Conservation (phyloP, 2,113 vertebrate genomes). For the Murina feae region DNA sequence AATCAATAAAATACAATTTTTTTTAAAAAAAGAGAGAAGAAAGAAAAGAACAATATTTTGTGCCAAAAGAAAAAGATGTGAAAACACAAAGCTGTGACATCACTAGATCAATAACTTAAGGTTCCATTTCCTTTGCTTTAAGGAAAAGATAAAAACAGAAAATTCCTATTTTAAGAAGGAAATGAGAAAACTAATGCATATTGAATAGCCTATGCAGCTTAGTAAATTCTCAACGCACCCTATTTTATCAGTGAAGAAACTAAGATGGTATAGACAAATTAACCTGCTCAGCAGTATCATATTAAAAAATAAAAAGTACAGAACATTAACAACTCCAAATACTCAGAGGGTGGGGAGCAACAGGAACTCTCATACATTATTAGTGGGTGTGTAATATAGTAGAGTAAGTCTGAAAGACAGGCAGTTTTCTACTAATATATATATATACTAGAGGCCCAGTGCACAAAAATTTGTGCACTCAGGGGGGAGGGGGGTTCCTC, state of each 20-base stretch:
- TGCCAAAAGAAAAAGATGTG: not conserved
- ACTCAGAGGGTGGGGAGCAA: not conserved
- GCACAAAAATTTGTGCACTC: no score
- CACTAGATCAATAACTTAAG: not conserved
- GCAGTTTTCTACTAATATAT: not conserved
- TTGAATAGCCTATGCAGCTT: not conserved
- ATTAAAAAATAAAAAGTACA: not conserved
- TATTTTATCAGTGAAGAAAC: not conserved
- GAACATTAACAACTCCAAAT: not conserved
- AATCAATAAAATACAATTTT: no score
- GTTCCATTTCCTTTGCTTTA: not conserved
- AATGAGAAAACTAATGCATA: not conserved
- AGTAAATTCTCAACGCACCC: not conserved
- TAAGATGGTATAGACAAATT: not conserved
- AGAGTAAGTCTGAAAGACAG: not conserved
- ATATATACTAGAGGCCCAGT: no score
- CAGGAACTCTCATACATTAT: not conserved
- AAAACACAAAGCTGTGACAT: not conserved
- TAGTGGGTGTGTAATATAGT: not conserved
- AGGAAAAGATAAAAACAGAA: not conserved
- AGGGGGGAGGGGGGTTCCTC: no score
- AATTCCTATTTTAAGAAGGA: not conserved
- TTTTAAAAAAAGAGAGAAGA: not conserved
- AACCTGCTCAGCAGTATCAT: not conserved
- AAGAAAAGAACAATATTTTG: not conserved